Evolutionary conservation across 2,888 invertebrate species (phyloP), one percentile per base, ranked within the genome.

Genomic region (Ctenicera cuprea): DNA sequence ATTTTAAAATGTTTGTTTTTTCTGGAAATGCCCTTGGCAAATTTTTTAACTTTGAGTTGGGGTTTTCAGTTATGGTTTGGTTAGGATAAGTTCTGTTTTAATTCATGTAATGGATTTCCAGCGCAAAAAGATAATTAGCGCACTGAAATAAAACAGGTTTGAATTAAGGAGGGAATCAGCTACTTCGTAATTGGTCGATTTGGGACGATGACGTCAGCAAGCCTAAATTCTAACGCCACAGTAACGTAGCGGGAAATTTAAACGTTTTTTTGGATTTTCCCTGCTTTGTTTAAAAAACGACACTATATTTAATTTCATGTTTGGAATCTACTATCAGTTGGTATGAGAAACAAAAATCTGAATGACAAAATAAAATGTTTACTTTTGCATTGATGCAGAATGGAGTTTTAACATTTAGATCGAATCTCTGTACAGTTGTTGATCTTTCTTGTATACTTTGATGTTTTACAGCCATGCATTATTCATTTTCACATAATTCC

Each of bases 401-500:
- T 41, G 4, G n/a, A 14, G 7, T 41, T n/a, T 41, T 41, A 14
- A 41, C 14, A 14, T 41, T 41, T n/a, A 1, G 41, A 14, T n/a
- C 14, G 7, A 41, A 14, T 41, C 1, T 22, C 54, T 30, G 30
- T 30, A 14, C 45, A 45, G 16, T 18, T 59, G 59, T 59, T 59
- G 59, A 59, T 38, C 20, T 59, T 59, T 38, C 59, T 38, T 3
- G 12, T 37, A 38, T 38, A 38, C 38, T 38, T 30, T 18, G 57
- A 14, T 16, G 59, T 22, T 59, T 38, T n/a, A 18, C 33, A 18
- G 38, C 1, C 18, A 59, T 59, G 38, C 59, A 59, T 59, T 38
- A 59, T 59, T 59, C 59, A 59, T 59, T 38, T 14, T 22, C 16
- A 48, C 48, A 18, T 48, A 48, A 48, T 48, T 48, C 18, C 7